These are phyloP conservation scores for Notothenia coriiceps DNA, from an alignment of 2,113 vertebrate genomes.

Conservation along the genomic window DNA sequence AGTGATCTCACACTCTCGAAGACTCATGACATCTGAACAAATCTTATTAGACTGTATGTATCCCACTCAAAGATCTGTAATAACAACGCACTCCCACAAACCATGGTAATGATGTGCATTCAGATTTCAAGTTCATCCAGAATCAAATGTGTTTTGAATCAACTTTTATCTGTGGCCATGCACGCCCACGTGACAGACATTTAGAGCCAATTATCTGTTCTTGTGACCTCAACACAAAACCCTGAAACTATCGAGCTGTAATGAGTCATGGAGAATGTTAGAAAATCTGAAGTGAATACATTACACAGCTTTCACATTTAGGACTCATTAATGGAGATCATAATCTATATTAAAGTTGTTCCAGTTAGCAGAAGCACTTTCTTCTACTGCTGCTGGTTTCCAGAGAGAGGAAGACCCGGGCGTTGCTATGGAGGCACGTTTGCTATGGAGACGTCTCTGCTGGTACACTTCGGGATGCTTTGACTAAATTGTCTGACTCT, in stretches of 20 bases:
- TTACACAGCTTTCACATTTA: not conserved
- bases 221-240: not conserved
- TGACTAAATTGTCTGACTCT: conserved; percentile 5
- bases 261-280: not conserved
- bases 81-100: too few relatives aligned
- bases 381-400: not conserved
- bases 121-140: too few relatives aligned
- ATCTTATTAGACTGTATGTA: too few relatives aligned
- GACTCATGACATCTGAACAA: too few relatives aligned
- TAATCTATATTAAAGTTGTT: not conserved
- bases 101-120: too few relatives aligned
- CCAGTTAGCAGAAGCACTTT: not conserved
- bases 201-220: conserved; percentile 12
- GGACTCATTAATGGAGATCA: not conserved
- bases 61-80: too few relatives aligned
- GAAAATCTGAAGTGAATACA: not conserved
- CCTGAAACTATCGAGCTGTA: not conserved
- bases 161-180: not conserved
- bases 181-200: not conserved
- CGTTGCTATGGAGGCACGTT: conserved; percentile 29
- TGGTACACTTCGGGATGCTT: conserved; percentile 8
- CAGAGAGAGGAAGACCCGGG: not conserved
- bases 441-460: conserved; percentile 9
- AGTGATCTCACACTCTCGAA: too few relatives aligned
- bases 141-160: not conserved